Conservation (phyloP, 1,140 invertebrate species). For the Drosophila kohkoa region DNA sequence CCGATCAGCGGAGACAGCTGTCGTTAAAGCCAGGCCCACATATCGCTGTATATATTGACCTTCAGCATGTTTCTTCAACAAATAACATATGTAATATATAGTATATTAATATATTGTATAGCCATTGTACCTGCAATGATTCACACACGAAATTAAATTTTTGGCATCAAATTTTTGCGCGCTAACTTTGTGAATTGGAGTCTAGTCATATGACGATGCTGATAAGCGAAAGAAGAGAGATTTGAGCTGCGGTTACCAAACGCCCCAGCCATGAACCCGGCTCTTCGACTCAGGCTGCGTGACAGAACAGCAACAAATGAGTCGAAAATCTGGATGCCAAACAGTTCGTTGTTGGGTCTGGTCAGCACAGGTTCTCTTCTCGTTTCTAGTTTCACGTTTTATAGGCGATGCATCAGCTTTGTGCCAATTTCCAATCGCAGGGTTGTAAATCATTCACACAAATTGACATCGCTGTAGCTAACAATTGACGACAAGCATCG, state of each 20-base stretch:
- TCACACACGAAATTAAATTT: slow-evolving; percentile 8
- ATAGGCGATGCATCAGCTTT: not conserved
- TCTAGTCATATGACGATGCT: slow-evolving; percentile 30
- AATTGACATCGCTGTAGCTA: not conserved
- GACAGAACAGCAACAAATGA: not conserved
- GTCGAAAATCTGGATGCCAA: not conserved
- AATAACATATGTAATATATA: not conserved
- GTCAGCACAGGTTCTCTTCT: no score
- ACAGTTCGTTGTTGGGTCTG: not conserved
- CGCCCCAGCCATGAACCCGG: slow-evolving; percentile 25
- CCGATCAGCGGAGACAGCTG: not conserved
- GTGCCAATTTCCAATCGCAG: not conserved
- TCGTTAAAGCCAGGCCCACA: not conserved
- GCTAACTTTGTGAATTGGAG: slow-evolving; percentile 4
- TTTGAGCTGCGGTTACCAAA: slow-evolving; percentile 7
- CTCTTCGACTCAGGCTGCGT: not conserved
- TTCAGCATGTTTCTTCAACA: not conserved
- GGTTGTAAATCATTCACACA: slow-evolving; percentile 6
- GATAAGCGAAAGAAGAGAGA: slow-evolving; percentile 24
- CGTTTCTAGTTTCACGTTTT: no score
- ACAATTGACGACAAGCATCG: not conserved
- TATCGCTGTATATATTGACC: not conserved
- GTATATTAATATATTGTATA: not conserved
- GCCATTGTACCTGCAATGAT: slow-evolving; percentile 9
- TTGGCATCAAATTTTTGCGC: slow-evolving; percentile 1